Evolutionary conservation across 2,113 vertebrate genomes (phyloP), one percentile per base, ranked within the genome.

Genomic region (Alaudala cheleensis): DNA sequence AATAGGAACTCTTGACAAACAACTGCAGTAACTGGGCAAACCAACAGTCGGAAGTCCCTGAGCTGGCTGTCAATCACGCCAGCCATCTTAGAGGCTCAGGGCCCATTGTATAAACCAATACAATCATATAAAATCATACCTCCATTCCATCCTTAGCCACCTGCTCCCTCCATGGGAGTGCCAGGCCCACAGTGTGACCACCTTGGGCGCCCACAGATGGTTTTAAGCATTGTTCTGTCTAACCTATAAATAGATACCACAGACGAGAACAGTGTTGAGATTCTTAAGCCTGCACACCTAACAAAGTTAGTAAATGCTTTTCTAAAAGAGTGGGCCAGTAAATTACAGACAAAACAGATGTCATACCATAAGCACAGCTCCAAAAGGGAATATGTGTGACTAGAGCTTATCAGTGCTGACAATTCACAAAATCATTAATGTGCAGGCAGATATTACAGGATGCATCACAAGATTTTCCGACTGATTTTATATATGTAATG

Each of bases 401-500:
- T 6, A 47, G 44, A 4, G 4, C 26, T 44, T 61, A 17, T 3
- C 49, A 64, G 6, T 24, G 9, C 14, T 57, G 33, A n/a, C 31
- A 80, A 40, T 80, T 72, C 70, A 45, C 45, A 64, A 66, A 79
- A 66, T 67, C 6, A 2, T 66, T 70, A 28, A 71, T 12, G 19
- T 45, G 28, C 40, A 77, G 31, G 17, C 25, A 83, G n/a, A 34
- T 89, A 57, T 7, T 40, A 26, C 8, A 88, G n/a, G 67, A 45
- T 0, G 0, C 22, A 53, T 39, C 11, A 25, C 15, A 18, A 56
- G 53, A 49, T 13, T 67, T 50, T 60, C 22, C 9, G 10, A 18
- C 10, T 39, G 49, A 39, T 86, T 86, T 60, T 72, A 20, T 31
- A 4, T 16, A 24, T 6, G 42, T 23, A 71, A 42, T 21, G 19